Percentiles rank a stretch among this genome's conserved stretches.
Evolutionary conservation across 2,888 invertebrate species (phyloP).

Genomic region (Cryptops parisi): DNA sequence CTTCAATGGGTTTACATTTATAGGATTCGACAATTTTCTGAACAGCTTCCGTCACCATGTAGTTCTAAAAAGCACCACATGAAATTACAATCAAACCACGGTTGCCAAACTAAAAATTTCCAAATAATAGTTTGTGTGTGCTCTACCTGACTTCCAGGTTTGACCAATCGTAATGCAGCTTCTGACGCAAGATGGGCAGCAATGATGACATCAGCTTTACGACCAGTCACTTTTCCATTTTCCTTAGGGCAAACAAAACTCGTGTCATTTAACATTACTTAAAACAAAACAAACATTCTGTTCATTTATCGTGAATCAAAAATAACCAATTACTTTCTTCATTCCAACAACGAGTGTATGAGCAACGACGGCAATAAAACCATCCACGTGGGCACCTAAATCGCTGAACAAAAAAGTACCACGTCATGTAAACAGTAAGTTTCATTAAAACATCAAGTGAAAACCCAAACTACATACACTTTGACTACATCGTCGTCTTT

Average conservation of each 20-base stretch:
- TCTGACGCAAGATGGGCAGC: constrained; percentile 94
- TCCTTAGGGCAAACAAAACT: constrained; percentile 29
- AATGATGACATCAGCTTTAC: constrained; percentile 83
- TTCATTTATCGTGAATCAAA: no score
- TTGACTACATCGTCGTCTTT: constrained; percentile 91
- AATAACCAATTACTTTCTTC: constrained; percentile 33
- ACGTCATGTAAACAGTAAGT: neutral
- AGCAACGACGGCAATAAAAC: constrained; percentile 95
- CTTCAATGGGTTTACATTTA: constrained; percentile 96
- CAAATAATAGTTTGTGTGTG: no score
- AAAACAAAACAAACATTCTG: neutral
- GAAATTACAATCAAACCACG: constrained; percentile 7
- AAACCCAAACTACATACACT: constrained; percentile 47
- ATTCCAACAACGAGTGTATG: constrained; percentile 86
- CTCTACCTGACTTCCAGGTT: constrained; percentile 73
- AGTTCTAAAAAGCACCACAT: constrained; percentile 47
- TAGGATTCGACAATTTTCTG: constrained; percentile 84
- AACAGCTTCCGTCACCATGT: constrained; percentile 77
- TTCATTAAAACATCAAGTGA: neutral
- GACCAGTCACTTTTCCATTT: constrained; percentile 63
- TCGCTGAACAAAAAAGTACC: constrained; percentile 47
- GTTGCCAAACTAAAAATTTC: neutral
- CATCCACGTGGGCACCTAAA: constrained; percentile 96
- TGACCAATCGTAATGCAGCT: constrained; percentile 80
- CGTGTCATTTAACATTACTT: neutral